phyloP scores from a whole-genome alignment of 2,113 vertebrate species.

The Protobothrops flavoviridis region DNA sequence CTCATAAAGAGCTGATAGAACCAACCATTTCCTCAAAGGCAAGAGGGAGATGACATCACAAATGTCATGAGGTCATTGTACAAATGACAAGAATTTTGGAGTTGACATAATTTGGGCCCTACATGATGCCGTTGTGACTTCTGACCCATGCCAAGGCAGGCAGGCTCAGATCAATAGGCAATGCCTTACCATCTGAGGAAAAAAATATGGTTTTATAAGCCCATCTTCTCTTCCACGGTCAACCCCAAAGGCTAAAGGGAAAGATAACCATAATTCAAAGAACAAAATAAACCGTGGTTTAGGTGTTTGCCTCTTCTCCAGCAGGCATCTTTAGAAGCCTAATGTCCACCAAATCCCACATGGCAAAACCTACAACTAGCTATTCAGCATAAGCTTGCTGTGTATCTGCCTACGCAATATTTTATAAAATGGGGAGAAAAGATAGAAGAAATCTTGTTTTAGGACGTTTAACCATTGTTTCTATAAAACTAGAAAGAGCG shows the following conservation, averaged over 20 bases:
- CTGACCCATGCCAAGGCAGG: background rate
- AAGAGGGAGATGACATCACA: background rate
- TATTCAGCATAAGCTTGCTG: background rate
- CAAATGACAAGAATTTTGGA: background rate
- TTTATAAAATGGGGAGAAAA: background rate
- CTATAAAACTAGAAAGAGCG: background rate
- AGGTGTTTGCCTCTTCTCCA: background rate
- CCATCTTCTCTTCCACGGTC: background rate
- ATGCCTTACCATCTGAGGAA: background rate
- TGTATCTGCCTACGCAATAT: background rate
- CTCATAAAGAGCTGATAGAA: background rate
- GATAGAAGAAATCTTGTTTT: background rate
- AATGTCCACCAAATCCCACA: background rate
- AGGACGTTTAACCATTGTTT: background rate
- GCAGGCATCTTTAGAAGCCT: background rate
- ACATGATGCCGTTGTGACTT: background rate
- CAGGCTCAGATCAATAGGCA: background rate
- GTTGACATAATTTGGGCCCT: background rate
- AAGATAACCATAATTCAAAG: background rate
- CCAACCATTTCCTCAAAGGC: background rate
- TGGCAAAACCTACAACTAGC: background rate
- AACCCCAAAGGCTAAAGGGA: background rate
- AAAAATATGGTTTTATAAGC: background rate
- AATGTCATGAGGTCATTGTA: background rate
- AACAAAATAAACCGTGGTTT: background rate